phyloP scores from a whole-genome alignment of 2,113 vertebrate species.

The Anolis sagrei region DNA sequence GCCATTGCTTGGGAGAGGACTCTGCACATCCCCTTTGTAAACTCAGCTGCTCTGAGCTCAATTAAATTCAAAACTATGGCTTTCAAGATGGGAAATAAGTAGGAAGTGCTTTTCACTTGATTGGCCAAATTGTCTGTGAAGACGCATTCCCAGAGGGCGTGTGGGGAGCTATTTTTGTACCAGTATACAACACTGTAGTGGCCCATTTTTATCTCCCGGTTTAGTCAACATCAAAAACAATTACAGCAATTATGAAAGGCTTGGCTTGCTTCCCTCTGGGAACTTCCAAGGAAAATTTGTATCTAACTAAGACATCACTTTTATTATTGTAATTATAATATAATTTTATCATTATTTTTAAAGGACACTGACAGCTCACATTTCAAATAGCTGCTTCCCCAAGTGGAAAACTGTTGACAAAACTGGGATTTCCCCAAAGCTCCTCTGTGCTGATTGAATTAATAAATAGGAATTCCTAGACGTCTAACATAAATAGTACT shows the following conservation, averaged over 20 bases:
- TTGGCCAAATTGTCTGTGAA: conserved; percentile 49
- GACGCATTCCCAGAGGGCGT: conserved; percentile 24
- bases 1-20: conserved; percentile 6
- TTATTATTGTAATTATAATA: conserved; percentile 19
- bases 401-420: conserved; percentile 8
- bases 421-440: not conserved
- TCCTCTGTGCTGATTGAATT: not conserved
- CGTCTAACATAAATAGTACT: not conserved
- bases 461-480: not conserved
- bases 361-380: conserved; percentile 37
- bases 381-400: conserved; percentile 38
- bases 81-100: conserved; percentile 47
- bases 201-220: conserved; percentile 53
- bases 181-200: conserved; percentile 41
- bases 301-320: conserved; percentile 14
- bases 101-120: conserved; percentile 51
- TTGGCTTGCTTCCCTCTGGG: conserved; percentile 38
- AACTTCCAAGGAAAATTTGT: conserved; percentile 39
- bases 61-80: conserved; percentile 55
- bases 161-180: conserved; percentile 42
- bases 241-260: conserved; percentile 54
- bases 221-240: conserved; percentile 57
- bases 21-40: not conserved
- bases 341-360: conserved; percentile 11
- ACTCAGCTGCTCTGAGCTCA: conserved; percentile 46